Percentiles rank a stretch among this genome's conserved stretches.
phyloP scores from a whole-genome alignment of 2,797 vertebrate genomes.

The Salmo trutta region DNA sequence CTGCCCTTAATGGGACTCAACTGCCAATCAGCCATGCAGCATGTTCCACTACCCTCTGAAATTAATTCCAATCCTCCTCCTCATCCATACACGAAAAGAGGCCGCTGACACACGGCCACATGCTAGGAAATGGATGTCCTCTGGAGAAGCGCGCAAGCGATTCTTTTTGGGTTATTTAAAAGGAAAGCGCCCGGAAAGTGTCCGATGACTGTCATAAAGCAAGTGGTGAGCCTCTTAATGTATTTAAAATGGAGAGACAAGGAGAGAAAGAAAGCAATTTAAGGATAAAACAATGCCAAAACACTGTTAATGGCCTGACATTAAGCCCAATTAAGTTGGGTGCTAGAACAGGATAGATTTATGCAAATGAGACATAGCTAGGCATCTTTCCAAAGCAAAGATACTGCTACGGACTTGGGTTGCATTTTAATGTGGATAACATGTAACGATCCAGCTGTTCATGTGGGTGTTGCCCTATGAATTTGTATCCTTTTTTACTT shows the following conservation, averaged over 20 bases:
- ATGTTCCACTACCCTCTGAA: conserved; percentile 52
- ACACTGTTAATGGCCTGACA: conserved; percentile 56
- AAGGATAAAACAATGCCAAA: conserved; percentile 42
- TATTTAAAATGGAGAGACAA: conserved; percentile 51
- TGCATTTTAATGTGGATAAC: conserved; percentile 26
- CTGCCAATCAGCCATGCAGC: conserved; percentile 64
- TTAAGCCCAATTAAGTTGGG: conserved; percentile 55
- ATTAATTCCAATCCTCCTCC: conserved; percentile 67
- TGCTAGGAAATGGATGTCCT: conserved; percentile 64
- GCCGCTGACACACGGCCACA: conserved; percentile 45
- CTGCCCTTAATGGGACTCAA: conserved; percentile 61
- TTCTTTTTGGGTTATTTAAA: conserved; percentile 68
- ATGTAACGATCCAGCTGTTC: conserved; percentile 16
- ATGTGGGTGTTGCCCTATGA: neutral
- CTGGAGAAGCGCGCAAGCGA: conserved; percentile 52
- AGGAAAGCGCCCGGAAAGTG: conserved; percentile 45
- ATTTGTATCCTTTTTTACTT: neutral
- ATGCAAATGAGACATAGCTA: conserved; percentile 52
- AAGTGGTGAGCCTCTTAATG: conserved; percentile 49
- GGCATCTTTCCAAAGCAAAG: conserved; percentile 44
- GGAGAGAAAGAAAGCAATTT: conserved; percentile 51
- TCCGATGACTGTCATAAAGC: conserved; percentile 59
- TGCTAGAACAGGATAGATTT: conserved; percentile 53
- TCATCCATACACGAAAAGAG: conserved; percentile 36
- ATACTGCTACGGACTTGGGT: conserved; percentile 8